A percentile compares a stretch with the other conserved stretches of the same genome.
phyloP scores from a whole-genome alignment of 2,888 invertebrate species.

The Schrankia costaestrigalis region DNA sequence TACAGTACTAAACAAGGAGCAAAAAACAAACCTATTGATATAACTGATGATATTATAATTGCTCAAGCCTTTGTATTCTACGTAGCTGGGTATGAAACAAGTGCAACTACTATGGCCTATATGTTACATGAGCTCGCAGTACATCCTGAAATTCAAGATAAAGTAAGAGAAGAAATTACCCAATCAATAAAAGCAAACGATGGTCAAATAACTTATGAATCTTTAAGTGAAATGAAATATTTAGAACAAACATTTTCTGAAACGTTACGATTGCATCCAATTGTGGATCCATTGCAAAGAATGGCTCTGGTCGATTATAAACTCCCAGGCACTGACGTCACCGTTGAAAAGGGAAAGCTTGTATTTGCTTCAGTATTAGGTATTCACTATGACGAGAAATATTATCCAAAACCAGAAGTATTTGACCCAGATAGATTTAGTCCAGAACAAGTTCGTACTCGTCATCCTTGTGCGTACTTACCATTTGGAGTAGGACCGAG shows the following conservation, averaged over 20 bases:
- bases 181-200: constrained; percentile 38
- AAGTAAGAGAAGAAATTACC: constrained; percentile 45
- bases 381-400: constrained; percentile 58
- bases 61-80: constrained; percentile 68
- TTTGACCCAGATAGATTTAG: constrained; percentile 71
- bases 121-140: constrained; percentile 52
- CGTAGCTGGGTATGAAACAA: constrained; percentile 67
- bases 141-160: constrained; percentile 55
- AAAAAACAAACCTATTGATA: constrained; percentile 23
- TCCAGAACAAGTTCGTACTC: constrained; percentile 38
- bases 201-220: constrained; percentile 53
- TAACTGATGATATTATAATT: constrained; percentile 48
- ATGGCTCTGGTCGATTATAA: constrained; percentile 46
- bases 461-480: constrained; percentile 52
- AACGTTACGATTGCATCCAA: constrained; percentile 64
- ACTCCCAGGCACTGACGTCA: constrained; percentile 49
- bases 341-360: constrained; percentile 46
- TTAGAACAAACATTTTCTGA: constrained; percentile 52
- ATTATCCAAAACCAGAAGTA: constrained; percentile 59
- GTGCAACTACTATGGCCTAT: constrained; percentile 57
- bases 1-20: constrained; percentile 13
- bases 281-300: constrained; percentile 54
- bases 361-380: constrained; percentile 47
- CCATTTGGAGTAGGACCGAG: constrained; percentile 65
- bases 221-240: constrained; percentile 53